Percentiles rank a stretch among this genome's conserved stretches.
Evolutionary conservation across 1,140 invertebrate species (phyloP).

Genomic region (Chelonus insularis): DNA sequence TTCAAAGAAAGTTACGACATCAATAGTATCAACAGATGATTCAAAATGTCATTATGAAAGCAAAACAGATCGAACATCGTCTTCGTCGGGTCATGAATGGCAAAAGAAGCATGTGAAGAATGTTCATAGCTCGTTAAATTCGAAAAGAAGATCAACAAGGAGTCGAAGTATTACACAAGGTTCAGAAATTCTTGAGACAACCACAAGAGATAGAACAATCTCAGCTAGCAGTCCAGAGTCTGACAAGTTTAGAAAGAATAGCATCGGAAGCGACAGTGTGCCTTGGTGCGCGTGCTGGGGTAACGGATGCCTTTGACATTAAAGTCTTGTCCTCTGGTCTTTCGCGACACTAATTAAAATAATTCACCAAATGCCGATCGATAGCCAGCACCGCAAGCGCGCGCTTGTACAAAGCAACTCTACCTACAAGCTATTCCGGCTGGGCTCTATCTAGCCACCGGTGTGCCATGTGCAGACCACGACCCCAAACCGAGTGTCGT

Average conservation of each 20-base stretch:
- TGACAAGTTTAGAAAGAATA: slow-evolving; percentile 62
- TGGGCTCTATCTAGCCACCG: slow-evolving; percentile 15
- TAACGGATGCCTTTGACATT: slow-evolving; percentile 72
- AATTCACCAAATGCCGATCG: slow-evolving; percentile 26
- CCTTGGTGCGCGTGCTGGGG: slow-evolving; percentile 90
- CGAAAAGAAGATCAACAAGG: slow-evolving; percentile 20
- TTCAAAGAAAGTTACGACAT: slow-evolving; percentile 20
- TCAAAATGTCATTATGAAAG: slow-evolving; percentile 33
- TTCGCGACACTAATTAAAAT: slow-evolving; percentile 27
- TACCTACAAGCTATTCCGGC: slow-evolving; percentile 18
- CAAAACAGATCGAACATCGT: slow-evolving; percentile 54
- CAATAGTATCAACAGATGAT: slow-evolving; percentile 14
- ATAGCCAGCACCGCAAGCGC: slow-evolving; percentile 21
- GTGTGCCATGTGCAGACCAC: slow-evolving; percentile 29
- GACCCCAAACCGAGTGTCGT: slow-evolving; percentile 30
- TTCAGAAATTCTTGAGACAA: neutral
- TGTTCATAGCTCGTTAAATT: slow-evolving; percentile 32
- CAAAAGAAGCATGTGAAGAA: slow-evolving; percentile 45
- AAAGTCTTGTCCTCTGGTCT: neutral
- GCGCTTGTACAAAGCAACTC: slow-evolving; percentile 27
- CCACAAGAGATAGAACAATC: slow-evolving; percentile 2
- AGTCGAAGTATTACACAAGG: slow-evolving; percentile 31
- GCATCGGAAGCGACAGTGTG: slow-evolving; percentile 69
- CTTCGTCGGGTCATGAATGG: slow-evolving; percentile 55
- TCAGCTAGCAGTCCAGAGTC: slow-evolving; percentile 33